phyloP scores from a whole-genome alignment of 2,797 vertebrate species.

The Galago senegalensis region DNA sequence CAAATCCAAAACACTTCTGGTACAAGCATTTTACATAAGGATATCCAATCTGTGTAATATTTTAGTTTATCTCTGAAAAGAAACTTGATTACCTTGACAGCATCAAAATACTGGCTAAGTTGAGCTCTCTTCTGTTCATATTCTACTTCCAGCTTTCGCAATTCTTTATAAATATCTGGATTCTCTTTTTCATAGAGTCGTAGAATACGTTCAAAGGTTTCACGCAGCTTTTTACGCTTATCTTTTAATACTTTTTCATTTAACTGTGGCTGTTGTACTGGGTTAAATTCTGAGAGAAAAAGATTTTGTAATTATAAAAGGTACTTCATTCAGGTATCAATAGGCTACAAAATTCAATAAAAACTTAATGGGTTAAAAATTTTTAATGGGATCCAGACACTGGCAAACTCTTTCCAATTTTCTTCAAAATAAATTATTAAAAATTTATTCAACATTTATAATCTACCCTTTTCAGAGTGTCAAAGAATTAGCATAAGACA shows the following conservation, averaged over 20 bases:
- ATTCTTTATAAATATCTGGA: slow-evolving; percentile 97
- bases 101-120: slow-evolving; percentile 94
- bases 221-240: slow-evolving; percentile 98
- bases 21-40: neutral
- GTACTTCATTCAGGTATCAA: slow-evolving; percentile 11
- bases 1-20: neutral
- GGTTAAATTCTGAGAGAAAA: slow-evolving; percentile 96
- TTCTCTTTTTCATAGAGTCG: slow-evolving; percentile 98
- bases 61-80: neutral
- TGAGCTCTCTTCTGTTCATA: slow-evolving; percentile 98
- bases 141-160: slow-evolving; percentile 96
- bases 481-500: neutral
- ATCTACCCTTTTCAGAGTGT: neutral
- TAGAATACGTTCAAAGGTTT: slow-evolving; percentile 98
- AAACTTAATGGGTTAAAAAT: neutral
- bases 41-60: neutral
- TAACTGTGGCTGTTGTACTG: slow-evolving; percentile 95
- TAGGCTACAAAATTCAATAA: neutral
- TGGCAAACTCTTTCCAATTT: neutral
- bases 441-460: neutral
- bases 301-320: slow-evolving; percentile 2
- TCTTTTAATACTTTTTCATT: slow-evolving; percentile 99
- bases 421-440: neutral
- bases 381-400: neutral
- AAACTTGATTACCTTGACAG: slow-evolving; percentile 91